Base-by-base conservation (phyloP, 2,113 vertebrate species). In the Corapipo altera region DNA sequence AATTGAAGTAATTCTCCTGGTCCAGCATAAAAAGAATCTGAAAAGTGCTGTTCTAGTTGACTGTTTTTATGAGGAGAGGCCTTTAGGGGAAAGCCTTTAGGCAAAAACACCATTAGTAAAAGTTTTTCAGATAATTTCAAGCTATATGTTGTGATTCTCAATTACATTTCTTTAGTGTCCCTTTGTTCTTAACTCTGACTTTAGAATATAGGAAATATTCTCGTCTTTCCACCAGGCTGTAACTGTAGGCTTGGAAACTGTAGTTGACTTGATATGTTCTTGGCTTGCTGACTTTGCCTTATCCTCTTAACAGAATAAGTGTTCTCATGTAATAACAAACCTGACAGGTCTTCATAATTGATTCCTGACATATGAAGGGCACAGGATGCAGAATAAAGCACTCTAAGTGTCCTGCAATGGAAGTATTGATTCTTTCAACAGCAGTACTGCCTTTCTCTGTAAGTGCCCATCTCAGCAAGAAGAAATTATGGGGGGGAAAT, bases 301-400 rank as follows among this genome's bases (percentile, higher is more conserved):
- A 92, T 83, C 84, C 92, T 95, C 72, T 82, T 79, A 95, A 87
- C 65, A 64, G 95, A 95, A 92, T 93, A 96, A 96, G 87, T 92
- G 70, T 73, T 80, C 89, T 96, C 71, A 37, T 85, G 82, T 84
- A 94, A 83, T 74, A 93, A 88, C 79, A 91, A 91, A 92, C 73
- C 73, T 15, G 41, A 92, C 95, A 90, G 91, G 78, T 96, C 89
- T 95, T 96, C 93, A 85, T 95, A 94, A 96, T 69, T 95, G 95
- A 96, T 75, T 70, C 59, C 78, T 96, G 54, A 70, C 75, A 61
- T 66, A 41, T 78, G 89, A 96, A 95, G 92, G 95, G 81, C 91
- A 94, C 75, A 88, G 93, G 71, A 92, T 93, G 85, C 92, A 70
- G 88, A 95, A 91, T 54, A 58, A 85, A 52, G 75, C 73, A 35